A percentile compares a stretch with the other conserved stretches of the same genome.
These are phyloP conservation scores for Serilophus lunatus DNA, from an alignment of 2,113 vertebrate species.

Conservation along the genomic window DNA sequence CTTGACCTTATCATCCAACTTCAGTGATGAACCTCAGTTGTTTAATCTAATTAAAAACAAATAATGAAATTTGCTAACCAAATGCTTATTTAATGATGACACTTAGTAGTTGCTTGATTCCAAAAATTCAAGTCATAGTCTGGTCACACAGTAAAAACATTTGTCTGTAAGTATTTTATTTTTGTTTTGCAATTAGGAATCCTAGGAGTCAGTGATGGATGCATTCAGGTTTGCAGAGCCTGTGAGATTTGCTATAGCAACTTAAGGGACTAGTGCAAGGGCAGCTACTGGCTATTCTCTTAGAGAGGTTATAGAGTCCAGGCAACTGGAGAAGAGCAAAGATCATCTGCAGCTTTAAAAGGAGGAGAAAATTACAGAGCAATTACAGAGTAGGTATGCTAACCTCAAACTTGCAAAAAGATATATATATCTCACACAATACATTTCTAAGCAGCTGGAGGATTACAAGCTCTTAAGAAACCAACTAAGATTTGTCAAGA, in stretches of 20 bases:
- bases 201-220: background rate
- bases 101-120: background rate
- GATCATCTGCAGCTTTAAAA: background rate
- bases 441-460: background rate
- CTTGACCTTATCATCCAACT: background rate
- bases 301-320: background rate
- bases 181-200: background rate
- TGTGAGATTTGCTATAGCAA: background rate
- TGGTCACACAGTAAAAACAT: background rate
- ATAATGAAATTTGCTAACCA: background rate
- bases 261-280: background rate
- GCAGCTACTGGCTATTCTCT: background rate
- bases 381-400: background rate
- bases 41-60: background rate
- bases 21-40: background rate
- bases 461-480: slow-evolving; percentile 34
- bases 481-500: slow-evolving; percentile 20
- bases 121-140: background rate
- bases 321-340: background rate
- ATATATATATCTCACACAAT: background rate
- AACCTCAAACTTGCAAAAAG: background rate
- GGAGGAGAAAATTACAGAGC: background rate
- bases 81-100: background rate
- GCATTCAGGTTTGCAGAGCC: background rate
- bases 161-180: background rate